Evolutionary conservation across 2,797 vertebrate species (phyloP).

Genomic region (Apodemus agrarius): DNA sequence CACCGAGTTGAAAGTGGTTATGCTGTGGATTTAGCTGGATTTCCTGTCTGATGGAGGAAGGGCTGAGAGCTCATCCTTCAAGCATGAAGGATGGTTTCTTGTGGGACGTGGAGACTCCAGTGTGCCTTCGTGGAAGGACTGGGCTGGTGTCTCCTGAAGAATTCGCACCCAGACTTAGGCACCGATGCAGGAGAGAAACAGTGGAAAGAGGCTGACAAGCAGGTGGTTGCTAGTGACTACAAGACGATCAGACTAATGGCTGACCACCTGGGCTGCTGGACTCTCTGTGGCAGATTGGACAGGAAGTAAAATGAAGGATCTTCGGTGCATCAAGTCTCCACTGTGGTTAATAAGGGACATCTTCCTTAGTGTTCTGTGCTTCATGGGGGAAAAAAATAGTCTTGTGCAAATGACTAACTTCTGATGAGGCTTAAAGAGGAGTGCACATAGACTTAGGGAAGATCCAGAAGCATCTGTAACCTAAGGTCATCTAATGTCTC

Average conservation of each 20-base stretch:
- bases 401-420: conserved; percentile 94
- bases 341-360: conserved; percentile 88
- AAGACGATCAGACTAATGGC: conserved; percentile 86
- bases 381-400: conserved; percentile 94
- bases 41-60: conserved; percentile 96
- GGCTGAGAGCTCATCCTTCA: conserved; percentile 92
- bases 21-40: conserved; percentile 96
- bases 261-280: conserved; percentile 93
- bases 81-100: conserved; percentile 96
- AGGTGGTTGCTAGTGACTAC: conserved; percentile 90
- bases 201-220: conserved; percentile 95
- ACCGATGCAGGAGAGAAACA: conserved; percentile 92
- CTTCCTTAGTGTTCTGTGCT: conserved; percentile 95
- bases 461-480: conserved; percentile 96
- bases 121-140: conserved; percentile 98
- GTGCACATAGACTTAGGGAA: conserved; percentile 95
- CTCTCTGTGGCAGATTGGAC: conserved; percentile 92
- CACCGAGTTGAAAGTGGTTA: conserved; percentile 97
- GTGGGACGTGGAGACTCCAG: conserved; percentile 98
- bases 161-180: conserved; percentile 93
- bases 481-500: conserved; percentile 82
- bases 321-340: conserved; percentile 93
- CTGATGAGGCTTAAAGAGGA: conserved; percentile 93
- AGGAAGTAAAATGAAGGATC: conserved; percentile 90
- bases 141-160: conserved; percentile 95